Conservation (phyloP, 2,888 invertebrate genomes). For the Netelia inedita region DNA sequence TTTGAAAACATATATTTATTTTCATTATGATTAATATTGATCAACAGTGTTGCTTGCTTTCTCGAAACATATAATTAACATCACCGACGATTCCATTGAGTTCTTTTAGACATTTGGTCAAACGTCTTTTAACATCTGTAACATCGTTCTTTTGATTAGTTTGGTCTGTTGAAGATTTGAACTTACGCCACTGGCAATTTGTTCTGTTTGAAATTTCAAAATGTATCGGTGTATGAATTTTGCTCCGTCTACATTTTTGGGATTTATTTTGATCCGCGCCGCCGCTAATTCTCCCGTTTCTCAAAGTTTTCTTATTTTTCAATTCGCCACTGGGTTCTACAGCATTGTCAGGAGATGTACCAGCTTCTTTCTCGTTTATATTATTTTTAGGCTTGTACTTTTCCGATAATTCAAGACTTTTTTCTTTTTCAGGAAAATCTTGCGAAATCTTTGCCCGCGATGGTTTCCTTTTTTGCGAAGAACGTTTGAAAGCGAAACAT, state of each 20-base stretch:
- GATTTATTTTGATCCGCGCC: conserved; percentile 19
- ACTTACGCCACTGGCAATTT: conserved; percentile 30
- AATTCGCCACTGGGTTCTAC: background rate
- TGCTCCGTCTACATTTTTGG: background rate
- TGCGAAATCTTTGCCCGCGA: background rate
- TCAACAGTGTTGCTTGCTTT: conserved; percentile 34
- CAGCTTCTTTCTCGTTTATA: conserved; percentile 1
- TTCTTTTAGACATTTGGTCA: conserved; percentile 67
- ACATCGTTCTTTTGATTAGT: conserved; percentile 44
- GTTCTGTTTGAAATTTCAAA: background rate
- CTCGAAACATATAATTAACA: conserved; percentile 62
- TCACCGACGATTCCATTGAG: conserved; percentile 73
- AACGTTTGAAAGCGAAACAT: conserved; percentile 62
- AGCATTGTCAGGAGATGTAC: background rate
- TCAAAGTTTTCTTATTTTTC: background rate
- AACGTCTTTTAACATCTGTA: conserved; percentile 58
- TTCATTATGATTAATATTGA: background rate
- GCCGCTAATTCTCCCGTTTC: conserved; percentile 38
- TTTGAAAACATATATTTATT: background rate
- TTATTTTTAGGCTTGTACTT: conserved; percentile 13
- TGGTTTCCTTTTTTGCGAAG: conserved; percentile 39
- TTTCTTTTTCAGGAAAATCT: conserved; percentile 34
- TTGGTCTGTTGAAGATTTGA: background rate
- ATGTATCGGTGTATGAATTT: background rate
- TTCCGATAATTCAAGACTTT: conserved; percentile 40